Base-by-base conservation (phyloP, 2,113 vertebrate genomes). In the Rhinopomastus cyanomelas region DNA sequence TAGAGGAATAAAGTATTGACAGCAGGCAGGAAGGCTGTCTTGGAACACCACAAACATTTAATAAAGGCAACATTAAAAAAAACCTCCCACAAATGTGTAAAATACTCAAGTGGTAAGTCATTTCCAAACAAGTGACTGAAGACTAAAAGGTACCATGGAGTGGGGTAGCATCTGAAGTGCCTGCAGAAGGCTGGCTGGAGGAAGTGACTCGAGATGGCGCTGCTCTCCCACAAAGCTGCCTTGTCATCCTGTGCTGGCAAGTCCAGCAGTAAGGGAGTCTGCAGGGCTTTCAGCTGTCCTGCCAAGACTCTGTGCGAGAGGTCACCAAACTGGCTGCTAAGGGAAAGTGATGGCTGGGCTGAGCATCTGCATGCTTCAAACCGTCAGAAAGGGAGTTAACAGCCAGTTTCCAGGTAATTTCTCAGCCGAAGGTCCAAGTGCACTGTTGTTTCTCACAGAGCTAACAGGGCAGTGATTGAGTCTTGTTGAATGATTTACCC, bases 141-240 rank as follows among this genome's bases (percentile, higher is more conserved):
- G 65, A 34, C 22, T 27, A 0, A 12, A 21, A 62, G 73, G 85
- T 75, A 48, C 32, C 59, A 1, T 1, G 77, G 60, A 30, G 64
- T 5, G 84, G 13, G 44, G 67, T 2, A 12, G 46, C 21, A 5
- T 7, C 66, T 6, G 19, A 52, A 7, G 18, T 17, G 60, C 65
- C 53, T 7, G 4, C 13, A 7, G 65, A 52, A 73, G 46, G 26
- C 48, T 26, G 49, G 42, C 53, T 26, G 30, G 51, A 32, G 57
- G 59, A 48, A 46, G 87, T 1, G 60, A 67, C 96, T 93, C 34
- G 48, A 94, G 96, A 34, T 89, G 95, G 95, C 92, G 83, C 95
- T 87, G 80, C 60, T 30, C 62, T 11, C 88, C 82, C 81, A 46
- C 73, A 4, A 21, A 77, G 81, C 60, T 37, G 61, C 79, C 53